A percentile compares a stretch with the other conserved stretches of the same genome.
These are phyloP conservation scores for Eupithecia subumbrata DNA, from an alignment of 2,888 invertebrate species.

Conservation along the genomic window DNA sequence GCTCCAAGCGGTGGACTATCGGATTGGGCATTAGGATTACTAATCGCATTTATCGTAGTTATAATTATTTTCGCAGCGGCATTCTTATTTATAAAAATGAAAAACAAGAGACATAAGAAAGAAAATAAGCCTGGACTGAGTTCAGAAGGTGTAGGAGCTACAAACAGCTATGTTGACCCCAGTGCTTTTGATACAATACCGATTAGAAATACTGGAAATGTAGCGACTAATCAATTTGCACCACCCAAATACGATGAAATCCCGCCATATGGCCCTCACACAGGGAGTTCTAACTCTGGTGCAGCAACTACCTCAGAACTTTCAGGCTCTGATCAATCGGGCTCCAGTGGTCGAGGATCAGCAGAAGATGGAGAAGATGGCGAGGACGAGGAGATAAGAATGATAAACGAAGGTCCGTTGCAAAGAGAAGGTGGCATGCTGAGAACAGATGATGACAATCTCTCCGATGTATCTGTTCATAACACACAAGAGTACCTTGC, in stretches of 20 bases:
- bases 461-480: constrained; percentile 95
- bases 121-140: constrained; percentile 90
- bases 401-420: constrained; percentile 97
- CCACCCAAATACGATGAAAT: constrained; percentile 97
- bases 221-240: constrained; percentile 88
- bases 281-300: constrained; percentile 90
- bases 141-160: constrained; percentile 89
- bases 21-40: constrained; percentile 94
- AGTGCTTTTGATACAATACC: constrained; percentile 96
- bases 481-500: constrained; percentile 98
- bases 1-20: constrained; percentile 89
- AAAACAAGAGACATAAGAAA: constrained; percentile 91
- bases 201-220: constrained; percentile 87
- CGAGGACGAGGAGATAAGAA: constrained; percentile 98
- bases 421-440: constrained; percentile 89
- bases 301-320: constrained; percentile 94
- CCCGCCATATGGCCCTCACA: constrained; percentile 91
- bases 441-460: constrained; percentile 87
- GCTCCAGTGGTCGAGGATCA: constrained; percentile 97
- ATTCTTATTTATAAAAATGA: constrained; percentile 92
- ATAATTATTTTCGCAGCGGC: constrained; percentile 93
- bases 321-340: constrained; percentile 97
- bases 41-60: constrained; percentile 92
- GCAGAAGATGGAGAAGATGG: constrained; percentile 97
- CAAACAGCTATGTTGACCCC: constrained; percentile 94